Evolutionary conservation across 2,113 vertebrate species (phyloP).

Genomic region (Argyrosomus japonicus): DNA sequence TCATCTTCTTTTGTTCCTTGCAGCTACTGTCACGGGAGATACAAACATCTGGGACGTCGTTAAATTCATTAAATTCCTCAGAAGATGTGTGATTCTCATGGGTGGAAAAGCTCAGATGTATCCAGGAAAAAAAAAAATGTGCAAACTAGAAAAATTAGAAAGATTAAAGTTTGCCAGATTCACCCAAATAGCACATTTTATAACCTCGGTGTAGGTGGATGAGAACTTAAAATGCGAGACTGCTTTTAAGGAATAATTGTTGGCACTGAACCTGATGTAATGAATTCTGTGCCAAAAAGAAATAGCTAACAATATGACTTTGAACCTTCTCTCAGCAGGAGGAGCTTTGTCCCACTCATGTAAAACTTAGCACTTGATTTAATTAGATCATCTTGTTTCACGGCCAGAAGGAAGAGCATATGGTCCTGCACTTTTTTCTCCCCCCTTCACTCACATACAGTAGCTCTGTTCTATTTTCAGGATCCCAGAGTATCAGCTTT

Average conservation of each 20-base stretch:
- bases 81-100: conserved; percentile 10
- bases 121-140: background rate
- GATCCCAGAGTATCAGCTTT: conserved; percentile 56
- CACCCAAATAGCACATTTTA: background rate
- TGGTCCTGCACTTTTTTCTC: conserved; percentile 59
- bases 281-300: conserved; percentile 23
- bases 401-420: conserved; percentile 78
- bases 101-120: conserved; percentile 36
- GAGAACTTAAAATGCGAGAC: background rate
- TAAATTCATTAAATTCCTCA: conserved; percentile 30
- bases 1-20: conserved; percentile 49
- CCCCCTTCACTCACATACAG: conserved; percentile 54
- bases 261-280: background rate
- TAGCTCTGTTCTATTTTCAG: conserved; percentile 75
- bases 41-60: conserved; percentile 38
- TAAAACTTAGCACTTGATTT: conserved; percentile 76
- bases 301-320: conserved; percentile 40
- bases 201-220: background rate
- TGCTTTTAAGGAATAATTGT: conserved; percentile 1
- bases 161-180: conserved; percentile 9
- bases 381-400: conserved; percentile 73
- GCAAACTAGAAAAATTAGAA: conserved; percentile 6
- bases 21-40: conserved; percentile 34
- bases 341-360: conserved; percentile 71
- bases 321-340: conserved; percentile 61